These are phyloP conservation scores for Antechinus stuartii DNA, from an alignment of 2,113 vertebrate species.

Conservation along the genomic window DNA sequence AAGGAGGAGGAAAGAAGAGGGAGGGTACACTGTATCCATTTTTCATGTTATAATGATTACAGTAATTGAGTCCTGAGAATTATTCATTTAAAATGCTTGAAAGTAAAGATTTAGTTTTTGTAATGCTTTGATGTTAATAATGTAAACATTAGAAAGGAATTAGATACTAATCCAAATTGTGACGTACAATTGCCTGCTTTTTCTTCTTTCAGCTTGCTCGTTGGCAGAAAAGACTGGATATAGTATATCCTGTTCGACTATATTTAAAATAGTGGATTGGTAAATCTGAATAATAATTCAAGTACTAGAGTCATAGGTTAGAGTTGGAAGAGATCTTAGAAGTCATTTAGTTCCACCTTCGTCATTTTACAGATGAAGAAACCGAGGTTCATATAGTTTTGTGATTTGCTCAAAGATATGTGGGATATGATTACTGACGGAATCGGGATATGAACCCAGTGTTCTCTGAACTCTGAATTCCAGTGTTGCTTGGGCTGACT, in stretches of 20 bases:
- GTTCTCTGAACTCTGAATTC: neutral
- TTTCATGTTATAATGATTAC: conserved; percentile 65
- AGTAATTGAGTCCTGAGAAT: conserved; percentile 62
- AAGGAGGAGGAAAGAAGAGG: neutral
- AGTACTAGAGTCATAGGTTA: neutral
- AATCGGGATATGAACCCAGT: neutral
- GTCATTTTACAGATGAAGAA: neutral
- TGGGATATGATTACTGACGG: neutral
- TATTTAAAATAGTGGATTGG: neutral
- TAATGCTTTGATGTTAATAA: conserved; percentile 74
- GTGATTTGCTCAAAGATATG: neutral
- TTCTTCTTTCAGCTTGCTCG: conserved; percentile 55
- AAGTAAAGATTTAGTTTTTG: conserved; percentile 73
- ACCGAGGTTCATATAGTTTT: neutral
- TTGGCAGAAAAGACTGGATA: conserved; percentile 12
- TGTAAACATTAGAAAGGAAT: conserved; percentile 75
- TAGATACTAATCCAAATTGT: conserved; percentile 62
- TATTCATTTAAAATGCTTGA: conserved; percentile 60
- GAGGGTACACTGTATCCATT: neutral
- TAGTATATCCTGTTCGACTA: neutral
- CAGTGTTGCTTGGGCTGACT: neutral
- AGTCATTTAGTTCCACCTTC: neutral
- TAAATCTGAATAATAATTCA: neutral
- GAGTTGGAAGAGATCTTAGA: neutral
- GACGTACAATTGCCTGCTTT: conserved; percentile 42